Percentiles rank a stretch among this genome's conserved stretches.
These are phyloP conservation scores for Rhagoletis pomonella DNA, from an alignment of 1,140 invertebrate genomes.

Conservation along the genomic window DNA sequence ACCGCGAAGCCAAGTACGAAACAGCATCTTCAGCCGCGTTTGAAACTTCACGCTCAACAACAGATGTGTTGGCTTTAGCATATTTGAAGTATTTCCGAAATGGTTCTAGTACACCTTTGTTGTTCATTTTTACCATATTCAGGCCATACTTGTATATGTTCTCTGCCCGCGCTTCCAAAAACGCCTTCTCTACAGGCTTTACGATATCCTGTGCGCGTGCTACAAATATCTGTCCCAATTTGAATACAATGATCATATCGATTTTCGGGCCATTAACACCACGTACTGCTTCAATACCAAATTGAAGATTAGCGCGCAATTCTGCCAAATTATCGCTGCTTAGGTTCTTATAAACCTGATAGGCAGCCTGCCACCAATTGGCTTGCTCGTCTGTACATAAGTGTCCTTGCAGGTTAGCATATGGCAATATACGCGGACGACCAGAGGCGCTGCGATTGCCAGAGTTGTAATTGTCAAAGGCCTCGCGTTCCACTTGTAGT, in stretches of 20 bases:
- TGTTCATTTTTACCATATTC: constrained; percentile 81
- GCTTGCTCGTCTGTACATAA: constrained; percentile 82
- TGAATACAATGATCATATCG: constrained; percentile 83
- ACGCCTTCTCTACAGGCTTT: constrained; percentile 77
- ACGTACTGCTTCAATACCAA: constrained; percentile 88
- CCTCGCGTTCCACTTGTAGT: constrained; percentile 70
- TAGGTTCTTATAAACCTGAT: constrained; percentile 76
- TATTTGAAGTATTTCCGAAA: constrained; percentile 81
- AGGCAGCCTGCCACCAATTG: constrained; percentile 86
- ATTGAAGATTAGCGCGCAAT: constrained; percentile 81
- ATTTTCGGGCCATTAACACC: constrained; percentile 88
- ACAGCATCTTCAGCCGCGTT: constrained; percentile 82
- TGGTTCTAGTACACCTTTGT: constrained; percentile 78
- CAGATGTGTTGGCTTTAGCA: constrained; percentile 76
- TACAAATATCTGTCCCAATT: constrained; percentile 84
- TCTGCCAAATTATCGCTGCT: constrained; percentile 79
- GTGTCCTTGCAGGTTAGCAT: constrained; percentile 79
- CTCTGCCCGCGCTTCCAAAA: constrained; percentile 81
- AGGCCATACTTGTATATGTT: constrained; percentile 87
- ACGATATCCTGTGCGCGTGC: constrained; percentile 74
- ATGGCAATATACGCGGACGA: constrained; percentile 79
- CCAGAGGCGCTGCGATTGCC: constrained; percentile 61
- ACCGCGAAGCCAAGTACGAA: constrained; percentile 79
- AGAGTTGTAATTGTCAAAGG: constrained; percentile 58
- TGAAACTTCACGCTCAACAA: constrained; percentile 74